phyloP scores from a whole-genome alignment of 2,797 vertebrate species.

The Agapornis canus region DNA sequence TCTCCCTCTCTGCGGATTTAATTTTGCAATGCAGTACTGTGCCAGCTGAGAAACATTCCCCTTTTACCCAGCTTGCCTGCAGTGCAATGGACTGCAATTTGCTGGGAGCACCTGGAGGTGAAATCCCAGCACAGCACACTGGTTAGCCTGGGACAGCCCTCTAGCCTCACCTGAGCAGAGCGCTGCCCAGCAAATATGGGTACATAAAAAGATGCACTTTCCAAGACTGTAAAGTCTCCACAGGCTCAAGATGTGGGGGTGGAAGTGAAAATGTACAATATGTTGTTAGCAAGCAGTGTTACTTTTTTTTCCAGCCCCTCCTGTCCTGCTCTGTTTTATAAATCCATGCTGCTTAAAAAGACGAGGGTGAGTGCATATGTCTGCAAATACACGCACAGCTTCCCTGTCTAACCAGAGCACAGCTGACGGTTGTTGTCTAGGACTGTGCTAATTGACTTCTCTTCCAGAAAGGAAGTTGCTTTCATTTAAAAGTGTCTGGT shows the following conservation, averaged over 20 bases:
- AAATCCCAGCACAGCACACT: neutral
- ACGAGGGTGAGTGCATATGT: neutral
- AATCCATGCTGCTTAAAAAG: neutral
- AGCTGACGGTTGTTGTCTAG: neutral
- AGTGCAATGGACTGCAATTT: neutral
- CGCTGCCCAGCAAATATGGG: neutral
- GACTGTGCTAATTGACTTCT: neutral
- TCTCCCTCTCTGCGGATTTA: fast-evolving
- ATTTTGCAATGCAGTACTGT: neutral
- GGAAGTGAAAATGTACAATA: slow-evolving; percentile 51
- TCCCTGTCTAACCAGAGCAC: neutral
- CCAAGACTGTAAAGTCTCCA: neutral
- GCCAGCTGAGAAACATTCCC: neutral
- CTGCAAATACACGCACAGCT: neutral
- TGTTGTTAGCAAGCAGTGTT: slow-evolving; percentile 1
- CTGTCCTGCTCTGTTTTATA: neutral
- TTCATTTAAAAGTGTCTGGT: neutral
- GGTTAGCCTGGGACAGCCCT: neutral
- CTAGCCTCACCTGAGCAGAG: neutral
- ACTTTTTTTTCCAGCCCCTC: neutral
- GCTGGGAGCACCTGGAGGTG: neutral
- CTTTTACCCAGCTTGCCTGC: too few relatives aligned
- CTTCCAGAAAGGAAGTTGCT: neutral
- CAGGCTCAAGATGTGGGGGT: neutral
- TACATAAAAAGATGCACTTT: neutral